Evolutionary conservation across 2,113 vertebrate species (phyloP).

Genomic region (Neolamprologus hecqui): DNA sequence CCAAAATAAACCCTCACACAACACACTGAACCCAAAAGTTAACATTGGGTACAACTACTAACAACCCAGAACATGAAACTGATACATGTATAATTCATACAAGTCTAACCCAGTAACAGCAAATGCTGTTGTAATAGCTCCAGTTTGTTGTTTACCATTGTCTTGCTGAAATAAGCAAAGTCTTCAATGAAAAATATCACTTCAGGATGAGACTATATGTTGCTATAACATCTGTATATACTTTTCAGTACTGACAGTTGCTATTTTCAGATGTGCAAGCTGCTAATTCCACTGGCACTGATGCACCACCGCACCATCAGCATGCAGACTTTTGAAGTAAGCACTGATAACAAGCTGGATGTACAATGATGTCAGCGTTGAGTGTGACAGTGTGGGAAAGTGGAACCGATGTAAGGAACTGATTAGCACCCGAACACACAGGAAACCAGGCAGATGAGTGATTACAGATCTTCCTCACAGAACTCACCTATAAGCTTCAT

Average conservation of each 20-base stretch:
- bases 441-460: no score
- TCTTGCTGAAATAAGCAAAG: neutral
- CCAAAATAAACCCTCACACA: rapidly evolving
- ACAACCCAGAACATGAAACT: no score
- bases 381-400: no score
- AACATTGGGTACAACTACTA: rapidly evolving
- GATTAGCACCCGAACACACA: no score
- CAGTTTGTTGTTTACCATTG: neutral
- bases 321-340: rapidly evolving
- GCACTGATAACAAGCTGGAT: rapidly evolving
- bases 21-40: neutral
- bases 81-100: rapidly evolving
- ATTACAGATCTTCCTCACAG: no score
- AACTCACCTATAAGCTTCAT: no score
- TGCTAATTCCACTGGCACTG: rapidly evolving
- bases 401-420: no score
- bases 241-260: neutral
- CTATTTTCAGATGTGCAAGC: neutral
- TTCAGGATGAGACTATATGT: neutral
- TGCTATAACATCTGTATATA: neutral
- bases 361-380: rapidly evolving
- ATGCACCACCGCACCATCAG: rapidly evolving
- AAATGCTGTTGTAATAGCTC: rapidly evolving
- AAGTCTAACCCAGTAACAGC: rapidly evolving
- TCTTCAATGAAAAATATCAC: neutral